phyloP scores from a whole-genome alignment of 2,797 vertebrate species.

The Argyrosomus regius region DNA sequence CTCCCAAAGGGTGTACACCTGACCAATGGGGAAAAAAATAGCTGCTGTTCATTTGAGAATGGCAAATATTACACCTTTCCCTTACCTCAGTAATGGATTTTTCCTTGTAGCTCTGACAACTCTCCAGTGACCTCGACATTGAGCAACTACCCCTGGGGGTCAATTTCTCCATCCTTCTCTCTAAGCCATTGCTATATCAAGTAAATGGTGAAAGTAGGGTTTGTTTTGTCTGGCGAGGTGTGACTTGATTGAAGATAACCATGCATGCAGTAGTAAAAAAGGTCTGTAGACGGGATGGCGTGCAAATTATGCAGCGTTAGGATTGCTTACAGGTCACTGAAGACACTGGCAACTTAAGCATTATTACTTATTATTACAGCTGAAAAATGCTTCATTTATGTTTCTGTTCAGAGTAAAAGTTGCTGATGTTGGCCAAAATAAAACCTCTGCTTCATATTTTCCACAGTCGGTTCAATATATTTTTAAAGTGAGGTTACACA shows the following conservation, averaged over 20 bases:
- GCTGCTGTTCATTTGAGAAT: slow-evolving; percentile 69
- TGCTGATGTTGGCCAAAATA: slow-evolving; percentile 3
- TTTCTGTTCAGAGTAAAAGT: slow-evolving; percentile 7
- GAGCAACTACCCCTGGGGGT: slow-evolving; percentile 50
- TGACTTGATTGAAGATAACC: slow-evolving; percentile 30
- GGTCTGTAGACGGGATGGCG: not conserved
- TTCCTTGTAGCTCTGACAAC: slow-evolving; percentile 60
- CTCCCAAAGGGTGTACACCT: slow-evolving; percentile 44
- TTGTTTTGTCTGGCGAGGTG: slow-evolving; percentile 37
- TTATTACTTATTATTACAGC: not conserved
- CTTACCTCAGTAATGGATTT: slow-evolving; percentile 63
- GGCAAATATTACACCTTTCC: slow-evolving; percentile 69
- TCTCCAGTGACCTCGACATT: slow-evolving; percentile 66
- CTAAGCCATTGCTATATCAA: slow-evolving; percentile 33
- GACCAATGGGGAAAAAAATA: slow-evolving; percentile 45
- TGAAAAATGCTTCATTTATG: not conserved
- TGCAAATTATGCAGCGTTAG: not conserved
- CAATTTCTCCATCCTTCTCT: slow-evolving; percentile 45
- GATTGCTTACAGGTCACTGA: not conserved
- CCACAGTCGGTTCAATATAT: not conserved
- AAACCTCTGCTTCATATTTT: not conserved
- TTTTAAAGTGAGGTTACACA: slow-evolving; percentile 23
- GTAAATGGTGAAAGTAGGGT: slow-evolving; percentile 38
- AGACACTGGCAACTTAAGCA: too few relatives aligned
- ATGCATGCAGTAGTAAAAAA: not conserved